Base-by-base conservation (phyloP, 2,797 vertebrate genomes). In the Schizopygopsis malacanthus region DNA sequence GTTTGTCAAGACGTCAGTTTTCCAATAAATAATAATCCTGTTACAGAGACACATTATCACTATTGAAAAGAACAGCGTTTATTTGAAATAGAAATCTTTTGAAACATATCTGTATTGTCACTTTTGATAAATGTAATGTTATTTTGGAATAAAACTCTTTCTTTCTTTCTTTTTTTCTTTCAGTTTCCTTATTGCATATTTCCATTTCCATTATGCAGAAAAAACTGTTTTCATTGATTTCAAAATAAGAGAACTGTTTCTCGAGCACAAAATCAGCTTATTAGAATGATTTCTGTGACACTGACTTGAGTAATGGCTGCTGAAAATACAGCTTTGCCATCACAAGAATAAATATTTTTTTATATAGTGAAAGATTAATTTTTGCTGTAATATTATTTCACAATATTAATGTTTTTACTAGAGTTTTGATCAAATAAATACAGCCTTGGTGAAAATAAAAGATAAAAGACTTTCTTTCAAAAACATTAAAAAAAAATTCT, bases 1-100 rank as follows among this genome's bases (percentile, higher is more conserved):
- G 10, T 61, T 76, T 85, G 81, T 86, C 81, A 87, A 86, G 82
- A 87, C 20, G 54, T 4, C 50, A 79, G 28, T 73, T 76, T 69
- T 12, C n/a, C n/a, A 25, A 25, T 61, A 61, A 12, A 54, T n/a
- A 61, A 25, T 12, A 61, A 61, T 61, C 10, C 56, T 25, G 22
- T 61, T 10, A 61, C 59, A 25, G n/a, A 25, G n/a, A 61, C 59
- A 13, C 59, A 61, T 61, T 25, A 25, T 61, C n/a, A 61, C 10
- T 25, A n/a, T 22, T 59, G 18, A 18, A 54, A 56, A 56, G 7
- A 56, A 56, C 54, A 22, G 0, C 20, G 22, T 56, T 59, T 59
- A 59, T n/a, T 59, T 59, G 2, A 11, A 59, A 59, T 61, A 61
- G 0, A 59, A 59, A n/a, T 59, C 8, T 59, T n/a, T 59, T n/a